phyloP scores from a whole-genome alignment of 2,888 invertebrate genomes.

The Microplitis manilae region DNA sequence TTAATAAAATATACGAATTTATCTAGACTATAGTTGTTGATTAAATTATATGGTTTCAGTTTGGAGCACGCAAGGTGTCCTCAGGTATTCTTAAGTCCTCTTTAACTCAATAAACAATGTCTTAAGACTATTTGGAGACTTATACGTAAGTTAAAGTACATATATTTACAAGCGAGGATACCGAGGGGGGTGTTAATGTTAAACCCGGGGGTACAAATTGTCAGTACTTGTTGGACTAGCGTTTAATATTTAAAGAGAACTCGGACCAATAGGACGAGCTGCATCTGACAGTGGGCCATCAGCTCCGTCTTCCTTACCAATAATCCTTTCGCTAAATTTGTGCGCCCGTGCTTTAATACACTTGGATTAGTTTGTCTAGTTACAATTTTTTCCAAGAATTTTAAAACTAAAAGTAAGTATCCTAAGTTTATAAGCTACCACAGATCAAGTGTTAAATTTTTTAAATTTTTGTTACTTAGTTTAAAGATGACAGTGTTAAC shows the following conservation, averaged over 20 bases:
- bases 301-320: slow-evolving; percentile 51
- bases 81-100: slow-evolving; percentile 69
- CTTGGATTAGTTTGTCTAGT: slow-evolving; percentile 66
- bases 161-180: background rate
- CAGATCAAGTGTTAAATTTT: too few relatives aligned
- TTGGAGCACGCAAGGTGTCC: slow-evolving; percentile 61
- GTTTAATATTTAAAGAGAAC: slow-evolving; percentile 65
- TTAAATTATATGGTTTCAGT: slow-evolving; percentile 63
- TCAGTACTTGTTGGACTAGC: slow-evolving; percentile 39
- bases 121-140: slow-evolving; percentile 71
- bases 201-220: slow-evolving; percentile 44
- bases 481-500: slow-evolving; percentile 71
- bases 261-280: slow-evolving; percentile 59
- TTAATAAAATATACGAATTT: slow-evolving; percentile 1
- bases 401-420: slow-evolving; percentile 43
- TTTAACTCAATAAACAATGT: slow-evolving; percentile 67
- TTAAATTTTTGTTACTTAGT: slow-evolving; percentile 34
- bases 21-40: slow-evolving; percentile 57
- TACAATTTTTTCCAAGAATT: slow-evolving; percentile 67
- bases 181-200: slow-evolving; percentile 21
- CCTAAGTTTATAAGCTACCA: background rate
- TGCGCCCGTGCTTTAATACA: slow-evolving; percentile 50
- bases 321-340: slow-evolving; percentile 56
- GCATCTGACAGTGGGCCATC: slow-evolving; percentile 64
- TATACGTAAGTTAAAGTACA: slow-evolving; percentile 48